A percentile compares a stretch with the other conserved stretches of the same genome.
Conservation (phyloP, 2,888 invertebrate species). For the Drosophila formosana region DNA sequence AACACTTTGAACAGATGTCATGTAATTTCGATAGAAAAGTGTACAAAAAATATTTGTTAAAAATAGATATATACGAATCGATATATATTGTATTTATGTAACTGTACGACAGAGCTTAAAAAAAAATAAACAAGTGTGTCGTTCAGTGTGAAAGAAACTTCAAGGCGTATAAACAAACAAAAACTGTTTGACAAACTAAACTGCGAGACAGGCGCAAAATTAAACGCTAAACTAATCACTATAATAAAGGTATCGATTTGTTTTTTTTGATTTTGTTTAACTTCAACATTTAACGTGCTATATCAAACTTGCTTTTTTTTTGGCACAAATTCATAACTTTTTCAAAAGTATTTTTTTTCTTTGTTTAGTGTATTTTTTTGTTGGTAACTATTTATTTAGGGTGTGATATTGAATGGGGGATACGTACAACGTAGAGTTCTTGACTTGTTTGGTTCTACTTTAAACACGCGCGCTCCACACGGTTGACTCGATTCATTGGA, state of each 20-base stretch:
- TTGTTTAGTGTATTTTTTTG: conserved; percentile 17
- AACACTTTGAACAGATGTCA: conserved; percentile 59
- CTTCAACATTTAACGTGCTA: conserved; percentile 74
- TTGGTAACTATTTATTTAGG: conserved; percentile 10
- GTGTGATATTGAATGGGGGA: conserved; percentile 15
- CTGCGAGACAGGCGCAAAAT: conserved; percentile 34
- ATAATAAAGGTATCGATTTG: conserved; percentile 41
- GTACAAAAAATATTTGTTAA: conserved; percentile 49
- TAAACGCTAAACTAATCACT: conserved; percentile 54
- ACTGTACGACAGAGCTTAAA: conserved; percentile 51
- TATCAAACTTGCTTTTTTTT: conserved; percentile 47
- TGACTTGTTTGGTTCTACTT: conserved; percentile 56
- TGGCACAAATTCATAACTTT: conserved; percentile 77
- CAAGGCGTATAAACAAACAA: conserved; percentile 55
- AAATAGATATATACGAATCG: conserved; percentile 23
- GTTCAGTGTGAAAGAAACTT: conserved; percentile 55
- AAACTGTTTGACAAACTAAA: conserved; percentile 55
- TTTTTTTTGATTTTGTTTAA: conserved; percentile 21
- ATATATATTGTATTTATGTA: conserved; percentile 2
- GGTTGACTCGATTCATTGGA: conserved; percentile 62
- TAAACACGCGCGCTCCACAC: conserved; percentile 68
- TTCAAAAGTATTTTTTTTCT: conserved; percentile 21
- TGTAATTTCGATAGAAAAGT: conserved; percentile 45
- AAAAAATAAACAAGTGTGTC: conserved; percentile 35
- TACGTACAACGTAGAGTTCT: conserved; percentile 75